phyloP scores from a whole-genome alignment of 2,888 invertebrate species.

The Unio pictorum region DNA sequence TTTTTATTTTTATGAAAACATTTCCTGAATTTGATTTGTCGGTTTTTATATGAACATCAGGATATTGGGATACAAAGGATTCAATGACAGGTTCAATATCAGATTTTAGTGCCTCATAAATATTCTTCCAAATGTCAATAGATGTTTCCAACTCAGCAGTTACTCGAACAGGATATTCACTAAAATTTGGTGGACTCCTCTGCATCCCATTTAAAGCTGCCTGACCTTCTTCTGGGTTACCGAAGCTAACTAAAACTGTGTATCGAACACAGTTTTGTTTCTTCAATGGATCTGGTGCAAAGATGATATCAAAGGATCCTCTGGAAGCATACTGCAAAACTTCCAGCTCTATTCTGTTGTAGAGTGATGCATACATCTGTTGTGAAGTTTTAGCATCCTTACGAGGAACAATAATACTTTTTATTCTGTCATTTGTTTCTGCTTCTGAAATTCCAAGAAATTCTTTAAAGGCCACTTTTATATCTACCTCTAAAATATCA shows the following conservation, averaged over 20 bases:
- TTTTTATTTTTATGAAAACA: constrained; percentile 30
- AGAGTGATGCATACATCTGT: not conserved
- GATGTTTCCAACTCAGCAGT: constrained; percentile 26
- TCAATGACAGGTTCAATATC: constrained; percentile 23
- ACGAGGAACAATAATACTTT: constrained; percentile 28
- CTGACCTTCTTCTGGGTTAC: constrained; percentile 38
- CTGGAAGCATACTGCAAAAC: too few relatives aligned
- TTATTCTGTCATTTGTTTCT: not conserved
- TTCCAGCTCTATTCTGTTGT: too few relatives aligned
- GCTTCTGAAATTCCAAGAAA: constrained; percentile 2
- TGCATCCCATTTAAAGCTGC: constrained; percentile 18
- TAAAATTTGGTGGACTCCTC: not conserved
- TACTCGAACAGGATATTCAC: constrained; percentile 12
- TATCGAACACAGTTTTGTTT: constrained; percentile 15
- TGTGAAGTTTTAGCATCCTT: not conserved
- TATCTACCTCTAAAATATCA: constrained; percentile 26
- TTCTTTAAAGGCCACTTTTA: constrained; percentile 21
- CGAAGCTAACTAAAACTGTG: constrained; percentile 36
- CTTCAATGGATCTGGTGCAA: too few relatives aligned
- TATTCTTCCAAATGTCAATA: constrained; percentile 18
- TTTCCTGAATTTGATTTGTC: constrained; percentile 29
- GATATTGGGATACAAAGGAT: not conserved
- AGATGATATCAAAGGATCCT: too few relatives aligned
- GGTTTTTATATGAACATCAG: constrained; percentile 6
- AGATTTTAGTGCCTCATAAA: constrained; percentile 25